Conservation (phyloP, 2,888 invertebrate species). For the Chrysolina haemoptera region DNA sequence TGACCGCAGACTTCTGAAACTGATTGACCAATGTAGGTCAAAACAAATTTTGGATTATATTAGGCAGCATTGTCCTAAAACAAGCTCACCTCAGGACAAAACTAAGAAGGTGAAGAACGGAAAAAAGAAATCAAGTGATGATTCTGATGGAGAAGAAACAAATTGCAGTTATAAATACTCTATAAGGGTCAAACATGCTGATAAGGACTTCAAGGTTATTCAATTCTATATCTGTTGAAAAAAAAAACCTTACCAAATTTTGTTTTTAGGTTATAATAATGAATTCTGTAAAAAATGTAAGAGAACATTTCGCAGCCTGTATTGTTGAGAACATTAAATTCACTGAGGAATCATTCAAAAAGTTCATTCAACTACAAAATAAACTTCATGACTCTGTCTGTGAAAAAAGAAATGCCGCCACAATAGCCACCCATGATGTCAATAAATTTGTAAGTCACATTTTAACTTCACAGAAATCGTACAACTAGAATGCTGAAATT, state of each 20-base stretch:
- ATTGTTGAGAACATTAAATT: constrained; percentile 78
- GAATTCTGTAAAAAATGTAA: constrained; percentile 73
- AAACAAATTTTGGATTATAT: constrained; percentile 86
- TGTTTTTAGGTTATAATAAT: constrained; percentile 54
- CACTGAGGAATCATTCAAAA: constrained; percentile 75
- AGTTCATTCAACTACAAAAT: constrained; percentile 86
- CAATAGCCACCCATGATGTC: constrained; percentile 89
- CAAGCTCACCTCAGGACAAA: constrained; percentile 32
- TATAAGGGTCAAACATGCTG: constrained; percentile 61
- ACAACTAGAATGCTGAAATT: neutral
- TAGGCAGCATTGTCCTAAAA: constrained; percentile 76
- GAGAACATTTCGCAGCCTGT: constrained; percentile 83
- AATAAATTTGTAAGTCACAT: constrained; percentile 71
- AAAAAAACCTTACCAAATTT: constrained; percentile 26
- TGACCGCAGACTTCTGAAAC: constrained; percentile 82
- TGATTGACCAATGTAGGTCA: constrained; percentile 82
- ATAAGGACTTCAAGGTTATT: constrained; percentile 51
- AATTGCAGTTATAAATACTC: constrained; percentile 62
- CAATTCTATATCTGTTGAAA: neutral
- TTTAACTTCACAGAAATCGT: neutral
- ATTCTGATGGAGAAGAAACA: constrained; percentile 51
- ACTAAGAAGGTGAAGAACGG: constrained; percentile 63
- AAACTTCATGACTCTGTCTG: constrained; percentile 84
- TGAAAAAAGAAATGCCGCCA: constrained; percentile 83
- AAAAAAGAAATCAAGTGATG: constrained; percentile 62